Base-by-base conservation (phyloP, 2,888 invertebrate species). In the Drosophila parthenogenetica region DNA sequence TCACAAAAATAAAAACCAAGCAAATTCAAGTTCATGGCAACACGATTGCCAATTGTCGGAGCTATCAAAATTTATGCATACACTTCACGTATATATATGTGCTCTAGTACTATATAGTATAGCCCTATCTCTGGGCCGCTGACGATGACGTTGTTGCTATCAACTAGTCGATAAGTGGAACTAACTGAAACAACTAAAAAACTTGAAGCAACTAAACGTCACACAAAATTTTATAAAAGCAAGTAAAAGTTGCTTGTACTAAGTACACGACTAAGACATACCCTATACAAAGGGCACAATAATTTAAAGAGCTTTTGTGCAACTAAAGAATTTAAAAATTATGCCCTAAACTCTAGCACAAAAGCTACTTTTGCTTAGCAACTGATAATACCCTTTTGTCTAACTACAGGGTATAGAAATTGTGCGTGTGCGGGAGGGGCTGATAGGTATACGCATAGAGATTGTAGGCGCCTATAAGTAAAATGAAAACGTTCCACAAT, bases 21-120 rank as follows among this genome's bases (percentile, higher is more conserved):
- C 16, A 65, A 88, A 77, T 89, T 83, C 83, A 83, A 83, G 83
- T 83, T 83, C 83, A 83, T 14, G 75, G 83, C 89, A 65, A 82
- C 11, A 16, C 61, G 66, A 58, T 64, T 43, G 55, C 19, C 58
- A 51, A 68, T 73, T 59, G 61, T 51, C 72, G 65, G 8, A 8
- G 37, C 37, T 14, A 59, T 45, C n/a, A 50, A 42, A 37, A 49
- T 39, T 39, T 37, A 17, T 67, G 39, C 48, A 66, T 59, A 49
- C 19, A 11, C 17, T 22, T 13, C 17, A 11, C 39, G 17, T 3
- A 16, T 29, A 29, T 29, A 29, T 29, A 11, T 42, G 25, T 25
- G 29, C 25, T 43, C 43, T 17, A 19, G 22, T 35, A 19, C 29
- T 22, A 50, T 14, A 17, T 43, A 43, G 19, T 14, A 2, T 25